phyloP scores from a whole-genome alignment of 2,888 invertebrate genomes.

The Loripinus fragilis region DNA sequence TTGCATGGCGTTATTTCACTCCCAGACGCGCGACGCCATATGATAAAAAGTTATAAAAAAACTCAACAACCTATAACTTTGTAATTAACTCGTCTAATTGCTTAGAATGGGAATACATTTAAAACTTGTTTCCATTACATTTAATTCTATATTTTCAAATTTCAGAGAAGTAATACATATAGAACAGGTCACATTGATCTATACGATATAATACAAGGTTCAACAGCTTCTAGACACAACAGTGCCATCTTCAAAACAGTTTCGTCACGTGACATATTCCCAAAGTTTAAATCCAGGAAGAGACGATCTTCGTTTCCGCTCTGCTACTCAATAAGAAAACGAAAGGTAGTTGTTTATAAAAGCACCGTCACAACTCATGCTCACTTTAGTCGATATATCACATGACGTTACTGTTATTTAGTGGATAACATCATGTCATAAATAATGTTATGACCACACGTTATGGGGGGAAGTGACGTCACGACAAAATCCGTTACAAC shows the following conservation, averaged over 20 bases:
- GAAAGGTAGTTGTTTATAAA: not conserved
- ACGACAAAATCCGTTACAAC: too few relatives aligned
- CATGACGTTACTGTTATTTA: too few relatives aligned
- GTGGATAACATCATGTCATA: too few relatives aligned
- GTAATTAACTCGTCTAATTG: not conserved
- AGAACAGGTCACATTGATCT: constrained; percentile 5
- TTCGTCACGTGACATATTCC: not conserved
- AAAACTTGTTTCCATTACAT: not conserved
- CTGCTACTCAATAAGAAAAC: constrained; percentile 7
- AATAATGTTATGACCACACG: too few relatives aligned
- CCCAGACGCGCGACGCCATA: too few relatives aligned
- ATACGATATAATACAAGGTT: constrained; percentile 16
- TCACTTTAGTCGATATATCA: too few relatives aligned
- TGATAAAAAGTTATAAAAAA: too few relatives aligned
- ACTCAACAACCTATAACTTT: too few relatives aligned
- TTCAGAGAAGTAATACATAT: not conserved
- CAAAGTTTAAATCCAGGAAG: not conserved
- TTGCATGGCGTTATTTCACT: too few relatives aligned
- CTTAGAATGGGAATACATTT: not conserved
- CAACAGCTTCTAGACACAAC: not conserved
- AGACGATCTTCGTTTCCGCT: constrained; percentile 19
- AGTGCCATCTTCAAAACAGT: constrained; percentile 16
- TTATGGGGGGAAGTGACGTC: too few relatives aligned
- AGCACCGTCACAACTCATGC: too few relatives aligned
- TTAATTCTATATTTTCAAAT: not conserved